Evolutionary conservation across 2,888 invertebrate genomes (phyloP).

Genomic region (Tachina lurida): DNA sequence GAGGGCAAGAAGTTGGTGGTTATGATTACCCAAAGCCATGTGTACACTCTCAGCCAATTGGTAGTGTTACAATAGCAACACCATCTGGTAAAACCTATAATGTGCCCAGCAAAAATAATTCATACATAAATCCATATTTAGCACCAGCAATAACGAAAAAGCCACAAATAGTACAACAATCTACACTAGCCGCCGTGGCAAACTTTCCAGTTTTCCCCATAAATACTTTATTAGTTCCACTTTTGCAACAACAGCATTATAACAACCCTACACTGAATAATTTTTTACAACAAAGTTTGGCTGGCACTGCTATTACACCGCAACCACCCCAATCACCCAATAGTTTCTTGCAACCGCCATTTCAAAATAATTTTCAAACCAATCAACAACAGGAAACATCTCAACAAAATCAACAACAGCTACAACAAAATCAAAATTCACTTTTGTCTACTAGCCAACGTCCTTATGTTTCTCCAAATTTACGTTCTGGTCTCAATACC

Average conservation of each 20-base stretch:
- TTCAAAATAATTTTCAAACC: slow-evolving; percentile 70
- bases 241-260: slow-evolving; percentile 66
- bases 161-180: slow-evolving; percentile 73
- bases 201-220: slow-evolving; percentile 68
- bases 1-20: slow-evolving; percentile 74
- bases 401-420: slow-evolving; percentile 53
- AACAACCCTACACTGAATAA: slow-evolving; percentile 45
- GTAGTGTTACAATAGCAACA: slow-evolving; percentile 78
- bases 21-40: slow-evolving; percentile 77
- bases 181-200: slow-evolving; percentile 35
- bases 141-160: slow-evolving; percentile 79
- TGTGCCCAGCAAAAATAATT: slow-evolving; percentile 78
- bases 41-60: slow-evolving; percentile 68
- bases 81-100: slow-evolving; percentile 79
- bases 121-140: slow-evolving; percentile 79
- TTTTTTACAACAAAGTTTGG: slow-evolving; percentile 52
- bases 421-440: slow-evolving; percentile 38
- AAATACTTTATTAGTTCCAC: slow-evolving; percentile 72
- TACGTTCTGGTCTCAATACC: slow-evolving; percentile 77
- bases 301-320: slow-evolving; percentile 34
- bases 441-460: slow-evolving; percentile 79
- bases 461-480: slow-evolving; percentile 81
- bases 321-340: slow-evolving; percentile 65
- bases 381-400: slow-evolving; percentile 63
- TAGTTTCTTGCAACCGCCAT: slow-evolving; percentile 72